Base-by-base conservation (phyloP, 2,113 vertebrate species). In the Pogona vitticeps region DNA sequence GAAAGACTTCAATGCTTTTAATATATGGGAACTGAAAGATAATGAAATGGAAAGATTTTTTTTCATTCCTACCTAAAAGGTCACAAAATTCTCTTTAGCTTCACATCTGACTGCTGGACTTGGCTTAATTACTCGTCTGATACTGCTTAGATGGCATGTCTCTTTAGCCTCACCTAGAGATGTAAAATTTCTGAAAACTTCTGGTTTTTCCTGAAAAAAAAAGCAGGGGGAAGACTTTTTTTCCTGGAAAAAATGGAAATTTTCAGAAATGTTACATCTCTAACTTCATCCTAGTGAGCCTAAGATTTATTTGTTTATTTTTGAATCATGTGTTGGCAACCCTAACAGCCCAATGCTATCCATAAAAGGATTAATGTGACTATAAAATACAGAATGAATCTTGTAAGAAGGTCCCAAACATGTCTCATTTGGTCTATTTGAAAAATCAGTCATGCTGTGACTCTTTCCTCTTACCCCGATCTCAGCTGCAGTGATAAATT, bases 401-500 rank as follows among this genome's bases (percentile, higher is more conserved):
- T 68, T 26, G 75, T 63, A 80, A 80, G 15, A 80, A 31, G 61
- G 61, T 46, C 40, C 28, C 80, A 82, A 68, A 82, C 63, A 18
- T 82, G 36, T 68, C 76, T 86, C 67, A 72, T 71, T 79, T 71
- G 77, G 33, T 76, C 88, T 72, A 12, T 31, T 77, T 28, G 40
- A 77, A 71, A 56, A 67, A 65, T n/a, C 38, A 77, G 73, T 78
- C 67, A 70, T 56, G 73, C 59, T 52, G 46, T 46, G 28, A 79
- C 52, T n/a, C 21, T 18, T 36, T 80, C 42, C 56, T 68, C 38
- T 76, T 8, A 31, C 13, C 33, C 33, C 14, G 61, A 36, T 80
- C 77, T 68, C 76, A 70, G 59, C 28, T 67, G 33, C 31, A 20
- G 58, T 59, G 46, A 90, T 63, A 85, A 89, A 75, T 17, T 56